Base-by-base conservation (phyloP, 1,140 invertebrate species). In the Drepana arcuata region DNA sequence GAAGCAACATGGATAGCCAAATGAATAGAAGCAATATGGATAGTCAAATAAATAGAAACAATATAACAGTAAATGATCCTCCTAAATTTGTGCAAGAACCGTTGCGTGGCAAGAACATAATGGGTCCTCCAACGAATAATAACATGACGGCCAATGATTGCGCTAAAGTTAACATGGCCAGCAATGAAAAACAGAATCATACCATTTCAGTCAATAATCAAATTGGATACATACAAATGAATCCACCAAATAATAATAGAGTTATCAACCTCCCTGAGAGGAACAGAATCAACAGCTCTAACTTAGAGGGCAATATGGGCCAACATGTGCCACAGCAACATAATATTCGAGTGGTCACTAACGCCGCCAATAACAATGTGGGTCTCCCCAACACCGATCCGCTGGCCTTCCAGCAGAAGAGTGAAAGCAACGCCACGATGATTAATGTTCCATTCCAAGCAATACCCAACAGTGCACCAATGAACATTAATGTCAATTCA, bases 161-260 rank as follows among this genome's bases (percentile, higher is more conserved):
- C 39, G 51, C 72, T n/a, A 79, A 82, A 65, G 60, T 73, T 2
- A 79, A 69, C 43, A 68, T 80, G 32, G 65, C 73, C 13, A 55
- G 45, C 14, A 71, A 64, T 36, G 74, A 79, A 25, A 81, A 80
- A 43, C 74, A 67, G 46, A 74, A 73, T 37, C 67, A 83, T 35
- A 65, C 63, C 4, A 79, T 84, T 39, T 74, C 79, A 12, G 69
- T 74, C 0, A 79, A 54, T 37, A 84, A 81, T 46, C 81, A 74
- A 57, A 72, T 83, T 12, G 77, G 79, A 32, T 84, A 67, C 37
- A 75, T 84, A 59, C 80, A 82, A 45, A 79, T 84, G 78, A 83
- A 80, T 48, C 38, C 65, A 7, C 78, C 63, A 43, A 79, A 73
- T 41, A 77, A 75, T 26, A 78, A 73, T 37, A 71, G 79, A 61